phyloP scores from a whole-genome alignment of 1,140 invertebrate species.

The Zelostemma sp. region DNA sequence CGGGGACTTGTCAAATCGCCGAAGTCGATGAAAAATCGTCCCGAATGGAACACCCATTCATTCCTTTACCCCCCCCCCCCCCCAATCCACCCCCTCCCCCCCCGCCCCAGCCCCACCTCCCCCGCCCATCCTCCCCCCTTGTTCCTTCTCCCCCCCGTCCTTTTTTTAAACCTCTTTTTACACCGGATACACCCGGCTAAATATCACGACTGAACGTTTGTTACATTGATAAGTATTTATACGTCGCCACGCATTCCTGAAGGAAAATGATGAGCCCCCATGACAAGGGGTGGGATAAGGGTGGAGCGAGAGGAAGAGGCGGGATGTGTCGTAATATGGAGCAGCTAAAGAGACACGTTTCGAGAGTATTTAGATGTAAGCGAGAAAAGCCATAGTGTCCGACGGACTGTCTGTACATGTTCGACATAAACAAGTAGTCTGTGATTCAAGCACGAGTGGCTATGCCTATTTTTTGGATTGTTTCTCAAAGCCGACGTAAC shows the following conservation, averaged over 20 bases:
- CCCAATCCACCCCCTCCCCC: too few relatives aligned
- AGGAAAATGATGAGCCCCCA: background rate
- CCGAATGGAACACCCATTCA: too few relatives aligned
- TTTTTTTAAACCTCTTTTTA: background rate
- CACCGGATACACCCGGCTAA: too few relatives aligned
- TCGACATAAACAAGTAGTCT: slow-evolving; percentile 69
- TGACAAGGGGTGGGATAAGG: background rate
- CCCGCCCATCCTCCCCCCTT: too few relatives aligned
- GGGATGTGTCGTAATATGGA: slow-evolving; percentile 11
- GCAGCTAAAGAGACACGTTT: slow-evolving; percentile 26
- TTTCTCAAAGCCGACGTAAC: slow-evolving; percentile 56
- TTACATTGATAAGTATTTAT: background rate
- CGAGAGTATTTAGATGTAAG: slow-evolving; percentile 50
- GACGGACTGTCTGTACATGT: slow-evolving; percentile 66
- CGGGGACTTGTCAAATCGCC: too few relatives aligned
- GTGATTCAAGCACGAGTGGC: slow-evolving; percentile 69
- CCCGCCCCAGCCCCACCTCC: too few relatives aligned
- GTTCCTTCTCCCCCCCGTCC: background rate
- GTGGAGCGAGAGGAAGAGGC: slow-evolving; percentile 11
- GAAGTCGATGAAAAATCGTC: too few relatives aligned
- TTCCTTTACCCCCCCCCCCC: too few relatives aligned
- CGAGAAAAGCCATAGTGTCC: slow-evolving; percentile 68
- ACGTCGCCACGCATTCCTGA: background rate
- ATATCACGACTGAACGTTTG: background rate
- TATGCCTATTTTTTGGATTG: slow-evolving; percentile 70